Base-by-base conservation (phyloP, 1,140 invertebrate species). In the Muscidifurax raptorellus region DNA sequence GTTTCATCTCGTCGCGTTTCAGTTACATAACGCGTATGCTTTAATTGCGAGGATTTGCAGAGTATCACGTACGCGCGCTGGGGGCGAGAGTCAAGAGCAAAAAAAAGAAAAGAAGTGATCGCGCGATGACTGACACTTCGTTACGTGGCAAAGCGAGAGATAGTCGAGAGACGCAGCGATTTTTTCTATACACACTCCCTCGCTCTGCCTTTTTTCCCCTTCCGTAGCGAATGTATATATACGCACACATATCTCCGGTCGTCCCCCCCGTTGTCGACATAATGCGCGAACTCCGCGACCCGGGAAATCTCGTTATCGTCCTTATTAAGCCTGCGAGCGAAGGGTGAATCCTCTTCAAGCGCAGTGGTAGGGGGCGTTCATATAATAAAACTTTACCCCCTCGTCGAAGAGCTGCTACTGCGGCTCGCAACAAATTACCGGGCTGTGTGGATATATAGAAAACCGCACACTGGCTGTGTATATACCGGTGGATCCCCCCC, bases 251-350 rank as follows among this genome's bases (percentile, higher is more conserved):
- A 13, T 30, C 15, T 27, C 6, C 25, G 15, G 28, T 12, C 66
- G 10, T 5, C 76, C 76, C 67, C 52, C 52, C 64, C 40, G 15
- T 77, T 27, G 78, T 77, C 78, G 79, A 81, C 83, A 71, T 77
- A 85, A 81, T 81, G 83, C 83, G 79, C 77, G 79, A 85, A 84
- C 83, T 85, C 52, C 75, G 44, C 71, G 79, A 85, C 69, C 71
- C 32, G 80, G 86, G 83, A 84, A 86, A 86, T 88, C 87, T 89
- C 86, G 88, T 88, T 88, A 89, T 89, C 87, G 85, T 89, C 85
- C 88, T 89, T 89, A 88, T 89, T 89, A 88, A 81, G 71, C 84
- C 52, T 28, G 27, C 67, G 28, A 69, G 69, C 28, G 75, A 69
- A 84, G 85, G 81, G 82, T 86, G 86, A 86, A 86, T 86, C 77